Conservation (phyloP, 2,888 invertebrate species). For the Drosophila percnosoma region DNA sequence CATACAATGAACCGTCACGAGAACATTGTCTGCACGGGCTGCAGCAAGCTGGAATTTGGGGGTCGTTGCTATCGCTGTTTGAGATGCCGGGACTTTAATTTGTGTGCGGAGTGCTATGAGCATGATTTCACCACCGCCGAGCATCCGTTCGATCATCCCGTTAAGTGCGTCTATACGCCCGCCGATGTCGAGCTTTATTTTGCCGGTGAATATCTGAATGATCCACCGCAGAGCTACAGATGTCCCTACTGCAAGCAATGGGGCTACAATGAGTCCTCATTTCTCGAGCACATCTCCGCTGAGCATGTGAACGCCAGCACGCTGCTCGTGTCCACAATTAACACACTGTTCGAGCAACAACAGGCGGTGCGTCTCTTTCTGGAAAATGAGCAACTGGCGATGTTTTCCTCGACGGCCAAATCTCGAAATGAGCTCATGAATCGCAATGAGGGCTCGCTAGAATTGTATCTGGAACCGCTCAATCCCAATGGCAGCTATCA, state of each 20-base stretch:
- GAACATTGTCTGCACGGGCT: conserved; percentile 59
- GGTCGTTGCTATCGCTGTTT: conserved; percentile 69
- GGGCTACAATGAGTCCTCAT: conserved; percentile 68
- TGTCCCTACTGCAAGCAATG: conserved; percentile 71
- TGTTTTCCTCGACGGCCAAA: conserved; percentile 52
- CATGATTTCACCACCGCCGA: conserved; percentile 51
- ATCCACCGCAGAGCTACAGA: conserved; percentile 70
- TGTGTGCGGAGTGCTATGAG: conserved; percentile 63
- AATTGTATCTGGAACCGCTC: conserved; percentile 55
- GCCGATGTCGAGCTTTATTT: conserved; percentile 65
- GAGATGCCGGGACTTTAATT: conserved; percentile 57
- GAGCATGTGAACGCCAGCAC: conserved; percentile 58
- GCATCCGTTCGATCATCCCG: conserved; percentile 69
- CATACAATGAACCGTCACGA: conserved; percentile 63
- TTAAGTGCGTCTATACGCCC: conserved; percentile 59
- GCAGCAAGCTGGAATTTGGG: conserved; percentile 48
- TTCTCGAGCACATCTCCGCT: conserved; percentile 60
- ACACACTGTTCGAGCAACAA: conserved; percentile 65
- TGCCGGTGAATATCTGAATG: conserved; percentile 66
- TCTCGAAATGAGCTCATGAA: conserved; percentile 59
- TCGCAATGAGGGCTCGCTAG: conserved; percentile 51
- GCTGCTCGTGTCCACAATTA: conserved; percentile 63
- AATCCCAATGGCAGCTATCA: conserved; percentile 70
- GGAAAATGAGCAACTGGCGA: conserved; percentile 66
- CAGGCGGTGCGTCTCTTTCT: conserved; percentile 66